Evolutionary conservation across 2,797 vertebrate species (phyloP), one percentile per base, ranked within the genome.

Genomic region (Sardinella longiceps): DNA sequence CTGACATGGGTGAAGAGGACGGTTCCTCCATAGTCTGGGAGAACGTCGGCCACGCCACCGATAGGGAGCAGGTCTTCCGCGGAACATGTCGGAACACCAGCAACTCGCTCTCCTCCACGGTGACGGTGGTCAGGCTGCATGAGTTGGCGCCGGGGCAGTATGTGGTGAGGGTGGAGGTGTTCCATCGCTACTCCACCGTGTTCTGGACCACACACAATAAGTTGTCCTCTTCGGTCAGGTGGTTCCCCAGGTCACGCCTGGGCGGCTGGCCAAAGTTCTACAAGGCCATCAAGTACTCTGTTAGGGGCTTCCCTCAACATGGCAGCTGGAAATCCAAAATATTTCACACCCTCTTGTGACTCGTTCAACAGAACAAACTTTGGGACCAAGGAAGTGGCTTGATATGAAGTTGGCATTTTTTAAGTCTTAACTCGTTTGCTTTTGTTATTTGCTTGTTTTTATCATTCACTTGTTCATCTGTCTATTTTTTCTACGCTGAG

Each of bases 331-430:
- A 84, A 80, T 90, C 90, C 2, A 89, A 92, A 0, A 83, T 96
- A 85, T 94, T 96, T 85, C 95, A 95, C 84, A 94, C 94, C 39
- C 93, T 96, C 23, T 91, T 96, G 83, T 96, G 89, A 95, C 33
- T 14, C 5, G 14, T 39, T 39, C 33, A 18, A 48, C n/a, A 10
- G 14, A 74, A 5, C 20, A 77, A 43, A 43, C 0, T 23, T 10
- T 20, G 2, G 15, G 43, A 77, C 37, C 18, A 9, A 77, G 37
- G 37, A 43, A 77, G 33, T 43, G 37, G 37, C 37, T 43, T 77
- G 18, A 39, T 23, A 39, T 39, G 66, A 77, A 43, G 37, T 39
- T 77, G 23, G 51, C 51, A 48, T 28, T 70, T 37, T 70, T 33
- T 70, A 37, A 37, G 30, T 66, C 10, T 66, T 37, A 10, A 63